Conservation (phyloP, 1,140 invertebrate species). For the Magallana gigas region DNA sequence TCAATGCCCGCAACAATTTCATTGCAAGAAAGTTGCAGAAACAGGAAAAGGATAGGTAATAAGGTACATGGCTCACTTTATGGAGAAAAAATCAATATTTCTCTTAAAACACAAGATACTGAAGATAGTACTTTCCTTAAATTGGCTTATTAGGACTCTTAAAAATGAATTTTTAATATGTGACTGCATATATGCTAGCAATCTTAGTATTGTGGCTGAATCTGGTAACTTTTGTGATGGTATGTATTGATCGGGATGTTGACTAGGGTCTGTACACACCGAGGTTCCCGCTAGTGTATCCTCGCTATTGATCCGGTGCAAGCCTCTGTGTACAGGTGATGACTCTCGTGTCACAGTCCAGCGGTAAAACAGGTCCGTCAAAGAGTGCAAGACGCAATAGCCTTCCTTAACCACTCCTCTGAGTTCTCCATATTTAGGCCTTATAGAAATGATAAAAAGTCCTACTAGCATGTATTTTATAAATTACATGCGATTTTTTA, state of each 20-base stretch:
- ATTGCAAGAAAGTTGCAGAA: background rate
- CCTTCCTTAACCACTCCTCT: too few species aligned
- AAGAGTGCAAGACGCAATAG: background rate
- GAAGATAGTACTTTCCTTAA: background rate
- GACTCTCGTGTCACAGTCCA: constrained; percentile 43
- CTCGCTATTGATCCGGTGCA: background rate
- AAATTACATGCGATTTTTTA: too few species aligned
- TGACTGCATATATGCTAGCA: background rate
- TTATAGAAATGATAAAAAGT: too few species aligned
- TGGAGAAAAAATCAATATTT: background rate
- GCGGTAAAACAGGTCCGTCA: background rate
- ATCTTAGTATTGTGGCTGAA: constrained; percentile 26
- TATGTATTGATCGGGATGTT: constrained; percentile 9
- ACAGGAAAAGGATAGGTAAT: background rate
- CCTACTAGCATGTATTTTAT: too few species aligned
- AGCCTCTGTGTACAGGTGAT: constrained; percentile 17
- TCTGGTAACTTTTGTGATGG: constrained; percentile 30
- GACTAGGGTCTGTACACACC: constrained; percentile 28
- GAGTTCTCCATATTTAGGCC: too few species aligned
- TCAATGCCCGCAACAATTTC: background rate
- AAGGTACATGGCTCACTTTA: too few species aligned
- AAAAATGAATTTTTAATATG: constrained; percentile 27
- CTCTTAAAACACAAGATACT: background rate
- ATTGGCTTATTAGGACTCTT: background rate
- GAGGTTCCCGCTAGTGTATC: background rate